Percentiles rank a stretch among this genome's conserved stretches.
These are phyloP conservation scores for Latrodectus geometricus DNA, from an alignment of 1,140 invertebrate genomes.

Conservation along the genomic window DNA sequence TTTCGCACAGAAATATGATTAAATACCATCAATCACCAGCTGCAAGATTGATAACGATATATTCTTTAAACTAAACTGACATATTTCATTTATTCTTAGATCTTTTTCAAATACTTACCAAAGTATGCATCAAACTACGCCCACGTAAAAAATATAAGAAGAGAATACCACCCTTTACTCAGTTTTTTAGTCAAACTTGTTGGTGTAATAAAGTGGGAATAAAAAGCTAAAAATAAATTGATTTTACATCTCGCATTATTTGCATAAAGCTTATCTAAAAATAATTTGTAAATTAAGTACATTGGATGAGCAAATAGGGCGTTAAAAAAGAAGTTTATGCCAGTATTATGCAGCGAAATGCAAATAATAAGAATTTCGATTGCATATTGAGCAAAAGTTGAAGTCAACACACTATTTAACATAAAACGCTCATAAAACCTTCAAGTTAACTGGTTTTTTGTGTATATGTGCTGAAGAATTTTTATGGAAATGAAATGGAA, in stretches of 20 bases:
- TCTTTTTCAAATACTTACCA: too few relatives aligned
- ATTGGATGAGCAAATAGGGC: constrained; percentile 10
- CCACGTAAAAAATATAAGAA: too few relatives aligned
- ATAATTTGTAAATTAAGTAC: constrained; percentile 51
- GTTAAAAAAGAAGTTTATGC: constrained; percentile 45
- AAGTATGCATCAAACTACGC: too few relatives aligned
- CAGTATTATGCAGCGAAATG: constrained; percentile 29
- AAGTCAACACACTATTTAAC: constrained; percentile 47
- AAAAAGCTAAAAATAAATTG: background rate
- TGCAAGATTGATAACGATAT: too few relatives aligned
- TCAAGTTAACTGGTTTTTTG: constrained; percentile 39
- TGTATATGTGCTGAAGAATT: constrained; percentile 15
- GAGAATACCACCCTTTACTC: too few relatives aligned
- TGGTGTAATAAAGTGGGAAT: too few relatives aligned
- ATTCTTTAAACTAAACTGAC: too few relatives aligned
- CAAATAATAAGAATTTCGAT: constrained; percentile 38
- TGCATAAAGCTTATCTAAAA: constrained; percentile 28
- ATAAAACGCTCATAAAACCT: constrained; percentile 51
- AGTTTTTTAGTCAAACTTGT: too few relatives aligned
- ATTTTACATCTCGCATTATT: background rate
- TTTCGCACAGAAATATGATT: too few relatives aligned
- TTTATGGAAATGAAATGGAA: constrained; percentile 54
- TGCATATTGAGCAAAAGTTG: constrained; percentile 27
- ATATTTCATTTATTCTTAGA: too few relatives aligned
- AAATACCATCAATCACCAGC: too few relatives aligned